Base-by-base conservation (phyloP, 2,797 vertebrate species). In the Cossypha polioptera region DNA sequence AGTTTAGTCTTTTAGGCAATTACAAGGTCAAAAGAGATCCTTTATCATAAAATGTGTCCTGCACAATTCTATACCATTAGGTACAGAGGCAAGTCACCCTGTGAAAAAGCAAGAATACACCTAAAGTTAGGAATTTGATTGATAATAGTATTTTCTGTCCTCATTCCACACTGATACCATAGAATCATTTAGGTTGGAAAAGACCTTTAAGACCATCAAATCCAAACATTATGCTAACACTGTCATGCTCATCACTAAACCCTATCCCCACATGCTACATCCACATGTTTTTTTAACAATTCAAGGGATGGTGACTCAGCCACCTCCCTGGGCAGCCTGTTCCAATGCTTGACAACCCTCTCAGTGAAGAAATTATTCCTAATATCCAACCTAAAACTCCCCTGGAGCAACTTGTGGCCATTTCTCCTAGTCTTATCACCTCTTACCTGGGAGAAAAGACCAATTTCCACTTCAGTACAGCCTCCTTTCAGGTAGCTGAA, bases 81-180 rank as follows among this genome's bases (percentile, higher is more conserved):
- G 28, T 47, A 25, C 1, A 63, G 22, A 80, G 66, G 33, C 13
- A 16, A 8, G 19, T 11, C 17, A 75, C 21, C 1, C 35, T 22
- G 10, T 47, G 40, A 65, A 84, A 88, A 77, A 40, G 14, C 28
- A 36, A 36, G 36, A 36, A 36, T 36, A 36, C 36, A 36, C 36
- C 36, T 36, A 36, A 36, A 36, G 36, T 36, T 36, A 36, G 36
- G 36, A 36, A 36, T 36, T 36, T 36, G 36, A 36, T 11, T 36
- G 36, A 36, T 36, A 36, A 36, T 36, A 36, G 36, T 36, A 36
- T 36, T 36, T 36, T 50, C 38, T 77, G 42, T 26, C 33, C 42
- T 0, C 0, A 16, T 29, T 54, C 22, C 74, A 53, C 29, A 50
- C 13, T 8, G 28, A 62, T 9, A 45, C 20, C 7, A 63, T 9